These are phyloP conservation scores for Tringa solitaria DNA, from an alignment of 2,113 vertebrate species.

Conservation along the genomic window DNA sequence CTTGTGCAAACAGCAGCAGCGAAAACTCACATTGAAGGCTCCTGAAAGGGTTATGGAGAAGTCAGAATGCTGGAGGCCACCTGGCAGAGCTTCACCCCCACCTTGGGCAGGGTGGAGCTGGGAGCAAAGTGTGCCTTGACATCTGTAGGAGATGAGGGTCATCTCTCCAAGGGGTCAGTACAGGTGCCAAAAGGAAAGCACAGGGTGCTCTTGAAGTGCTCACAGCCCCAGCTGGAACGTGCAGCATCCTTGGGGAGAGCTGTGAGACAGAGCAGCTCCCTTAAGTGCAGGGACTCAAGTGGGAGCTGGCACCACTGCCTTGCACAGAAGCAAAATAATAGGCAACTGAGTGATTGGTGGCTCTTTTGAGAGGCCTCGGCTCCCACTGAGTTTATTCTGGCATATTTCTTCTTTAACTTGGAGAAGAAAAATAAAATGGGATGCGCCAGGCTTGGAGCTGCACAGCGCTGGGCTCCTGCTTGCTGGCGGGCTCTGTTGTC, in stretches of 20 bases:
- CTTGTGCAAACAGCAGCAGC: not conserved
- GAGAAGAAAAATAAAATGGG: not conserved
- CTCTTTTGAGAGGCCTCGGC: not conserved
- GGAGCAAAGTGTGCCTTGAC: not conserved
- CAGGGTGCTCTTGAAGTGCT: not conserved
- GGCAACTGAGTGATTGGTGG: not conserved
- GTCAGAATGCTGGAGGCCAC: not conserved
- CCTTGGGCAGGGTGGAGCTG: not conserved
- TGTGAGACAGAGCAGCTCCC: not conserved
- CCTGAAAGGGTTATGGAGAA: not conserved
- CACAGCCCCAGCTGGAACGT: not conserved
- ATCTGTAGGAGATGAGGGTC: not conserved
- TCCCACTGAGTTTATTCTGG: slow-evolving; percentile 20
- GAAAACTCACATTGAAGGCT: not conserved
- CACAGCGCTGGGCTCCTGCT: not conserved
- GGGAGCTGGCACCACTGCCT: not conserved
- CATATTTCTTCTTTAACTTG: not conserved
- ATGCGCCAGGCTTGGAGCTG: not conserved
- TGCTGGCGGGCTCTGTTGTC: accelerated
- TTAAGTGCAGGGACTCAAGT: not conserved
- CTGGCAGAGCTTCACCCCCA: not conserved
- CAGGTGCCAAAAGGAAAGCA: not conserved
- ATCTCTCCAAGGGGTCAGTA: not conserved
- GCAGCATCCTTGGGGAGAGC: not conserved
- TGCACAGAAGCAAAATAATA: not conserved